Evolutionary conservation across 2,888 invertebrate genomes (phyloP), one percentile per base, ranked within the genome.

Genomic region (Agrotis ipsilon): DNA sequence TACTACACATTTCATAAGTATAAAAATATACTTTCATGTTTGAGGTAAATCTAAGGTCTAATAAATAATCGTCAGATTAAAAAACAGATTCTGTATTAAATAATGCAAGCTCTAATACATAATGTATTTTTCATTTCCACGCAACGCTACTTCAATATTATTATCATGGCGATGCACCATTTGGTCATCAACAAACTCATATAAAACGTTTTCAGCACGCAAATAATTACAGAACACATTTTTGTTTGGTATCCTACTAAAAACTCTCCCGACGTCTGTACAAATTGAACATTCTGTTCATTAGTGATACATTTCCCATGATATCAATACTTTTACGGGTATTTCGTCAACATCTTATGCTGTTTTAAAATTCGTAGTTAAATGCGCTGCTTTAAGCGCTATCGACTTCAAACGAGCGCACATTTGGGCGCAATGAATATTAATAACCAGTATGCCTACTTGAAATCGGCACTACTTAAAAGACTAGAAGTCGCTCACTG

Each of bases 401-500:
- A 32, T 52, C 11, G 52, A 45, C 45, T 49, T 46, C 39, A 48
- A 68, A 52, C 43, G 61, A 14, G n/a, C 54, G 24, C 57, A 51
- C n/a, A 27, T 58, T 11, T 58, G 45, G 21, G 65, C 32, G 72
- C 49, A 57, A 61, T 69, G 24, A 32, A 55, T 60, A 70, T 63
- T 69, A 60, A 73, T 76, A 74, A 78, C 69, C 66, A 72, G 78
- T 74, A 75, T 68, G 75, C 67, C 70, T 70, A 72, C 19, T 51
- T 39, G 68, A 68, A 60, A 68, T 43, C 59, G 75, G 83, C 78
- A 85, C 80, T 79, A 84, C 75, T 75, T 83, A 81, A 74, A 81
- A 88, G 93, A 93, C 92, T 93, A 93, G 93, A 92, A 86, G 87
- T 90, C 82, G 75, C 64, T 81, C 71, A 75, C 75, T 86, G 68